Base-by-base conservation (phyloP, 2,797 vertebrate species). In the Avahi laniger region DNA sequence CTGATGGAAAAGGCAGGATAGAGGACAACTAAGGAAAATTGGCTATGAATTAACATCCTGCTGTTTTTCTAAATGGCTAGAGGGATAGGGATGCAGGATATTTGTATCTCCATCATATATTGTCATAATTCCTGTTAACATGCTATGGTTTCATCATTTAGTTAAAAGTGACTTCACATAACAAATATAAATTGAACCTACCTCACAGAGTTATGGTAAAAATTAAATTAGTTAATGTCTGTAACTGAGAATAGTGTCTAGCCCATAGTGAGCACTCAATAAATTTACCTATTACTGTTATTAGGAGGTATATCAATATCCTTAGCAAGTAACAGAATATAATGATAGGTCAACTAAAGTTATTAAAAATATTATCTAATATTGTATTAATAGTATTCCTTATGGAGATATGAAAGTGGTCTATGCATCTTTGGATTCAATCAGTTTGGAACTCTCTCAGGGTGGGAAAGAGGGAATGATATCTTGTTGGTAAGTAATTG, bases 141-240 rank as follows among this genome's bases (percentile, higher is more conserved):
- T 70, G 24, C 20, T 63, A 38, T 90, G 75, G 18, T 76, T 93
- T 97, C 12, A 94, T 73, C 38, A 93, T 75, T 93, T 69, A 67
- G 54, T 82, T 94, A 72, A 50, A 91, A 83, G 41, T 91, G 12
- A 88, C 57, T 91, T 83, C 24, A 24, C 72, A 70, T 65, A 81
- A 85, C 22, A 96, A 78, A 85, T 91, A 28, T 28, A 89, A 72
- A 86, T 43, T 84, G 35, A 48, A 76, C 30, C 17, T 82, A 43
- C 52, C 41, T 78, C 76, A 87, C 28, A 86, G 76, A 90, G 38
- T 87, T 82, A 33, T 26, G 46, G 38, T 54, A 10, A 86, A 28
- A 38, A 76, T 93, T 89, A 81, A 72, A 65, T 73, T 69, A 75
- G 65, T 79, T 80, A 70, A 48, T 82, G 72, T 63, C 20, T 88